phyloP scores from a whole-genome alignment of 2,797 vertebrate species.

The Galagoides demidoff region DNA sequence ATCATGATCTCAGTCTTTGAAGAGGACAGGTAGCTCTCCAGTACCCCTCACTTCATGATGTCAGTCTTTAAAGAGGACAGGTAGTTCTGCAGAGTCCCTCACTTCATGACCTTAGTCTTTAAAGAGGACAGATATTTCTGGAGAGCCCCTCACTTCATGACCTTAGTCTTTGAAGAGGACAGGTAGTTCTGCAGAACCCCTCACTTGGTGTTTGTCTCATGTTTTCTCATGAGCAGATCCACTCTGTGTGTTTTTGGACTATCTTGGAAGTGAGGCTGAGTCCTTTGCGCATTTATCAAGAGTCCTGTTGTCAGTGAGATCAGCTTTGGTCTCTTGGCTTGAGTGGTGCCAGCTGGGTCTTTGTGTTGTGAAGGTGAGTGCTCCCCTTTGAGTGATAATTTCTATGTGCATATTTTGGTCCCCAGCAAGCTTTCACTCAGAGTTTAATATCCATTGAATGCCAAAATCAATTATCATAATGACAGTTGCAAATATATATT shows the following conservation, averaged over 20 bases:
- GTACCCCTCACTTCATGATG: not conserved
- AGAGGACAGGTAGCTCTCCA: not conserved
- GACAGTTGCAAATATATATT: not conserved
- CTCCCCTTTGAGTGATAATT: not conserved
- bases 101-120: no score
- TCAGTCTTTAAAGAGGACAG: no score
- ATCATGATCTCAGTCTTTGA: not conserved
- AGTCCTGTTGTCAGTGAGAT: not conserved
- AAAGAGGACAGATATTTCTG: not conserved
- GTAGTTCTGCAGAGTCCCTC: not conserved
- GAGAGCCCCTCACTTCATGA: not conserved
- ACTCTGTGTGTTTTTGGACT: rapidly evolving
- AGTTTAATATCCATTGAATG: not conserved
- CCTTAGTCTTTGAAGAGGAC: no score
- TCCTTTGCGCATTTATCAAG: no score
- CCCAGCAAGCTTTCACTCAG: not conserved
- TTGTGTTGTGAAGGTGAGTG: not conserved
- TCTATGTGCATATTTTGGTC: not conserved
- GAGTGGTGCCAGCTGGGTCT: not conserved
- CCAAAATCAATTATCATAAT: not conserved
- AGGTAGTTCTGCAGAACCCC: no score
- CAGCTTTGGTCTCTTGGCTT: no score
- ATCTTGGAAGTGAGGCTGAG: not conserved
- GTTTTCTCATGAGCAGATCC: not conserved
- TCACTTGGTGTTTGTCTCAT: not conserved